Evolutionary conservation across 2,797 vertebrate genomes (phyloP), one percentile per base, ranked within the genome.

Genomic region (Pempheris klunzingeri): DNA sequence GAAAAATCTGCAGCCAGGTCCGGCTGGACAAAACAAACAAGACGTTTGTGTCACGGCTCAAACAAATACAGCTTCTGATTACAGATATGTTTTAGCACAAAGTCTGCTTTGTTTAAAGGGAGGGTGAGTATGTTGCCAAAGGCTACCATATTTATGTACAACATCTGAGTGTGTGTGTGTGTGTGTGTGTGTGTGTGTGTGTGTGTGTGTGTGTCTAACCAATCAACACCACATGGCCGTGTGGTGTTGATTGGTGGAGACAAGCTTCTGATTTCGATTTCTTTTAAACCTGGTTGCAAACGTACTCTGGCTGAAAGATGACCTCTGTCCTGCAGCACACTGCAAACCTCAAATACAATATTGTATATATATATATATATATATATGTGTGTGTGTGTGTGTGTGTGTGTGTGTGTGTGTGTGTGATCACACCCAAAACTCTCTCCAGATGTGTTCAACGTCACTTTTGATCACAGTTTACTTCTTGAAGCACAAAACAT

Each of bases 141-240:
- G 72, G 74, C 74, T 14, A 43, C 62, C 49, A 36, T 54, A 36
- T 80, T 82, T 63, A 80, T 83, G 9, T 54, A 43, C 49, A 83
- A 70, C 82, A 81, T 85, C 75, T 83, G 84, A 86, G 81, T 82
- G 78, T 85, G 64, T 77, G 84, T 88, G 81, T 82, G 78, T 85
- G 64, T 77, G 84, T 88, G 81, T 82, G 78, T 85, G 64, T 77
- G 84, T 88, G 81, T 82, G 78, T 85, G 64, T 77, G 84, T 88
- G 81, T 82, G 78, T 85, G 64, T 77, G 84, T 88, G 81, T 82
- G 78, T 85, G 64, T 77, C 72, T 43, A 73, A 58, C 57, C 53
- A 82, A 82, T 80, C 76, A 76, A 65, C 60, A 43, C 43, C 72
- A 64, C 62, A 79, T 81, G 68, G 77, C 41, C 78, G 55, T 77